Base-by-base conservation (phyloP, 2,888 invertebrate species). In the Melieria crassipennis region DNA sequence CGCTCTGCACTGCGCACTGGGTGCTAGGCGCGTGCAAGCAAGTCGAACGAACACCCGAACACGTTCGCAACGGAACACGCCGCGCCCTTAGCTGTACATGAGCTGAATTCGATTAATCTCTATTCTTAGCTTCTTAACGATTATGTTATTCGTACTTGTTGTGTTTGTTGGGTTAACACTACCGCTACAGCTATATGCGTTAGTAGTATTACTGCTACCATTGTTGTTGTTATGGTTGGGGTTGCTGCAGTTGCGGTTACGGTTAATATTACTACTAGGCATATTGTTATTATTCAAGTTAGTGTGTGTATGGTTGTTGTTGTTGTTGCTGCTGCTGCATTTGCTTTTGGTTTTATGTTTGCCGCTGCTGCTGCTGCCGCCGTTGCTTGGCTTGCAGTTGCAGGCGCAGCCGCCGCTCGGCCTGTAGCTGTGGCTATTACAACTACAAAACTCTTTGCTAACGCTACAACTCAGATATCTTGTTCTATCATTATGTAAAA, bases 71-170 rank as follows among this genome's bases (percentile, higher is more conserved):
- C 30, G 30, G 30, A 30, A 30, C 30, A 30, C 2, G 30, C 30
- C 30, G 30, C 30, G 30, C 2, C 30, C 72, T 83, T 75, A 82
- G 79, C 86, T 84, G 81, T 84, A 84, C 85, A 84, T 76, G 77
- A 81, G 80, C 81, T 84, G 82, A 75, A 85, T 84, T 79, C 80
- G 81, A 79, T 84, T 84, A 76, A 85, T 79, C 79, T 83, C 82
- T 80, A 82, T 78, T 79, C 80, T 84, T 78, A 83, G 76, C 73
- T 84, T 82, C 79, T 85, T 83, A 78, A 84, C 80, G 73, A 79
- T 79, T 73, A 79, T 77, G 77, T 79, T 79, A 60, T 50, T 48
- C 42, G 58, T 48, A 58, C 62, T 16, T 62, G n/a, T 47, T 48
- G 48, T 61, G 46, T 52, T 52, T 55, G 60, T 62, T 55, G 69